Conservation (phyloP, 2,113 vertebrate species). For the Chionodraco myersi region DNA sequence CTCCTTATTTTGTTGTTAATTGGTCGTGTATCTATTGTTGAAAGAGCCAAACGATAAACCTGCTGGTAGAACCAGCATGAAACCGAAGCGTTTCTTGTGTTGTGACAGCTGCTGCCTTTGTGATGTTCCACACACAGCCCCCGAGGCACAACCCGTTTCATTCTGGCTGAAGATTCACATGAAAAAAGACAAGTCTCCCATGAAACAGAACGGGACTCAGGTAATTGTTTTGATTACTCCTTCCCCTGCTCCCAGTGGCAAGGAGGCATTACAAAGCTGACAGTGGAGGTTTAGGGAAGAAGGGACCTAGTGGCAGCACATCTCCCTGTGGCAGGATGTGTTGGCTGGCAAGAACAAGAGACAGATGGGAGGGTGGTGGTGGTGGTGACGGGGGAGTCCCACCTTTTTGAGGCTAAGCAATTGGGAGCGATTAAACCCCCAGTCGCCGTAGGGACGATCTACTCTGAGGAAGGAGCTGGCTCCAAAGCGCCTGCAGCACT, state of each 20-base stretch:
- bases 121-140: constrained; percentile 65
- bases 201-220: constrained; percentile 52
- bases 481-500: constrained; percentile 56
- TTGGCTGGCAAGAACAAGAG: constrained; percentile 62
- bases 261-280: constrained; percentile 41
- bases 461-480: constrained; percentile 46
- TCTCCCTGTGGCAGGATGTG: constrained; percentile 63
- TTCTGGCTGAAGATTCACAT: constrained; percentile 57
- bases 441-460: constrained; percentile 56
- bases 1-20: constrained; percentile 25
- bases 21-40: constrained; percentile 38
- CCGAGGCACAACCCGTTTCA: constrained; percentile 64
- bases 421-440: constrained; percentile 72
- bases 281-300: constrained; percentile 48
- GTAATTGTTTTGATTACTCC: constrained; percentile 77
- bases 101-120: constrained; percentile 72
- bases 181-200: constrained; percentile 50
- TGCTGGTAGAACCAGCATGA: constrained; percentile 29
- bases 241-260: constrained; percentile 48
- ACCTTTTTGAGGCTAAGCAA: constrained; percentile 74
- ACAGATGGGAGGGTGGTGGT: constrained; percentile 65
- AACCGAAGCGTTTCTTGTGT: constrained; percentile 47
- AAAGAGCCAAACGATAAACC: constrained; percentile 50
- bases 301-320: constrained; percentile 36
- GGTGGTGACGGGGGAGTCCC: constrained; percentile 21